A percentile compares a stretch with the other conserved stretches of the same genome.
Conservation (phyloP, 2,113 vertebrate species). For the Machaerirhynchus nigripectus region DNA sequence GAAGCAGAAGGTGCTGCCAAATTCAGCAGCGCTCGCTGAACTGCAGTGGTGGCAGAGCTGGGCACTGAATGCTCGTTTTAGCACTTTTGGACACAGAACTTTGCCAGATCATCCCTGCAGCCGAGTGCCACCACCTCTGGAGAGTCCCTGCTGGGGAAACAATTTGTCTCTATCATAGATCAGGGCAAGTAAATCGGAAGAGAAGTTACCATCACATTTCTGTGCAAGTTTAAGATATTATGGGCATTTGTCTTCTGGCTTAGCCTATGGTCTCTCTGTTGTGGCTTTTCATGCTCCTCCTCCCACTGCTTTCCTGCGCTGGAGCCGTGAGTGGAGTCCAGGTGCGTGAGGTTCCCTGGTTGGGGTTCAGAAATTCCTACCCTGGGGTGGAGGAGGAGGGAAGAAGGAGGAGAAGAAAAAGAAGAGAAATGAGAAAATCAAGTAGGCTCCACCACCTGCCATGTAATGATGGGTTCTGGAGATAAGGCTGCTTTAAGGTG, state of each 20-base stretch:
- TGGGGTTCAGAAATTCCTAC: constrained; percentile 72
- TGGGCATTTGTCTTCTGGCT: not conserved
- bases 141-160: not conserved
- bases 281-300: not conserved
- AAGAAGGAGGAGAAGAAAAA: constrained; percentile 54
- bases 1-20: not conserved
- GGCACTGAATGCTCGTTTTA: not conserved
- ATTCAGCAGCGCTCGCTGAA: not conserved
- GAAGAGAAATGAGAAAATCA: constrained; percentile 61
- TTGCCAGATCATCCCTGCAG: not conserved
- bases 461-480: constrained; percentile 71
- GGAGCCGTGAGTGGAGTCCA: constrained; percentile 38
- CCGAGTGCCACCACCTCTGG: not conserved
- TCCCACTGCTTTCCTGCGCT: not conserved
- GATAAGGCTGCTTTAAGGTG: constrained; percentile 71
- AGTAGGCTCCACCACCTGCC: constrained; percentile 70
- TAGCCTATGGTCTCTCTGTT: not conserved
- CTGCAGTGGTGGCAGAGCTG: not conserved
- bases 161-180: not conserved
- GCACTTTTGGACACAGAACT: rapidly evolving
- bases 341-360: constrained; percentile 65
- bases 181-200: not conserved
- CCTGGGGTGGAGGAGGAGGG: constrained; percentile 62
- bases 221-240: not conserved
- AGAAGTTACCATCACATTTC: not conserved